Conservation (phyloP, 2,797 vertebrate genomes). For the Rhinoraja longicauda region DNA sequence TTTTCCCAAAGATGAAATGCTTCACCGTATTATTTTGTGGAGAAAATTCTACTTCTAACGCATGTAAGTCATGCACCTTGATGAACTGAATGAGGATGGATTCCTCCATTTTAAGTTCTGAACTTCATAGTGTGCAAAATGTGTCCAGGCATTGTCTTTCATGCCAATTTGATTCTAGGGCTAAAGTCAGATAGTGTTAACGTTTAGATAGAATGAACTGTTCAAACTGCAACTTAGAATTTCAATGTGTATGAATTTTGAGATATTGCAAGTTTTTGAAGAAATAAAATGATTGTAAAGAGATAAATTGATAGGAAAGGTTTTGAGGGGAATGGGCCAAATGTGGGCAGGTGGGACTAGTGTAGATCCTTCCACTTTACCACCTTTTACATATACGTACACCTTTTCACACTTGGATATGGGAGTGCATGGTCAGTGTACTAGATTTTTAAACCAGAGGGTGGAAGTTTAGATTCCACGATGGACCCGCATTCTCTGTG, state of each 20-base stretch:
- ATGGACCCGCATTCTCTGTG: background rate
- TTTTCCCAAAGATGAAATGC: background rate
- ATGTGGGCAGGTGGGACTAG: no score
- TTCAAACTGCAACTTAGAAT: background rate
- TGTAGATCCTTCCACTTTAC: no score
- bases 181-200: background rate
- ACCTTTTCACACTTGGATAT: background rate
- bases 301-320: no score
- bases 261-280: no score
- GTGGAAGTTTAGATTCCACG: background rate
- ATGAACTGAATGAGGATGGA: background rate
- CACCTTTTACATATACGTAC: no score
- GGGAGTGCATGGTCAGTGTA: background rate
- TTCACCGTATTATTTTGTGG: background rate
- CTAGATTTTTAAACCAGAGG: background rate
- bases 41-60: background rate
- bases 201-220: background rate
- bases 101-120: background rate
- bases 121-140: background rate
- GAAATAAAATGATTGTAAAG: no score
- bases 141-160: background rate
- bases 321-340: no score
- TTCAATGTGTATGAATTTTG: background rate
- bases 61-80: background rate
- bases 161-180: background rate